Percentiles rank a stretch among this genome's conserved stretches.
These are phyloP conservation scores for Caenorhabditis briggsae DNA, from an alignment of 1,140 invertebrate genomes.

Conservation along the genomic window DNA sequence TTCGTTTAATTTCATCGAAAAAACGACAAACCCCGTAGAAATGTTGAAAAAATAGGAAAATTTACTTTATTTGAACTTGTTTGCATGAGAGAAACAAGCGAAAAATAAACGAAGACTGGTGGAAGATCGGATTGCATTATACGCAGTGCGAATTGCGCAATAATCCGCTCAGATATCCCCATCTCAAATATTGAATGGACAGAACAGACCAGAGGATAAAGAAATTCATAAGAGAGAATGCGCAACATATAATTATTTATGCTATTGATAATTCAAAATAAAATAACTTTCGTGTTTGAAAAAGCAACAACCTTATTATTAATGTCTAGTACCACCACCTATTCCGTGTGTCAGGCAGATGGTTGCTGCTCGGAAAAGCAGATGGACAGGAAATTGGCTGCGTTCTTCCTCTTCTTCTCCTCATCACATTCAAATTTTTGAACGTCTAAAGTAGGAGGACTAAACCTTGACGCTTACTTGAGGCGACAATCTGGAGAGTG, in stretches of 20 bases:
- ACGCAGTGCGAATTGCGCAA: constrained; percentile 45
- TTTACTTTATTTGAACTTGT: not conserved
- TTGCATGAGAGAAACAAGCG: not conserved
- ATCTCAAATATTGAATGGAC: constrained; percentile 46
- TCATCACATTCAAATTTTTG: not conserved
- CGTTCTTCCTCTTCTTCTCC: not conserved
- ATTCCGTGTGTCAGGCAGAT: not conserved
- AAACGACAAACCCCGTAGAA: no score
- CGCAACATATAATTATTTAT: no score
- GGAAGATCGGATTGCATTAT: constrained; percentile 37
- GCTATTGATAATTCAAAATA: no score
- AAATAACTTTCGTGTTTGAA: not conserved
- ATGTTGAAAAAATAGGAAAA: no score
- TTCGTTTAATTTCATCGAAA: no score
- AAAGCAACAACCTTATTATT: constrained; percentile 43
- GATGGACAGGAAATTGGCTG: constrained; percentile 49
- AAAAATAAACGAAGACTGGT: not conserved
- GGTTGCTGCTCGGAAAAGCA: constrained; percentile 24
- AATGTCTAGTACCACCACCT: not conserved
- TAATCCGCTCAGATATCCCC: constrained; percentile 25
- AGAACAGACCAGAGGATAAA: not conserved
- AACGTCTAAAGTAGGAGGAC: not conserved
- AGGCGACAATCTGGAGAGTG: not conserved
- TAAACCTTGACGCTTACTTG: constrained; percentile 24
- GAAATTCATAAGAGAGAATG: not conserved